Evolutionary conservation across 92 coral and sea anemone species (phyloP).

Genomic region (Zoanthus solanderi): DNA sequence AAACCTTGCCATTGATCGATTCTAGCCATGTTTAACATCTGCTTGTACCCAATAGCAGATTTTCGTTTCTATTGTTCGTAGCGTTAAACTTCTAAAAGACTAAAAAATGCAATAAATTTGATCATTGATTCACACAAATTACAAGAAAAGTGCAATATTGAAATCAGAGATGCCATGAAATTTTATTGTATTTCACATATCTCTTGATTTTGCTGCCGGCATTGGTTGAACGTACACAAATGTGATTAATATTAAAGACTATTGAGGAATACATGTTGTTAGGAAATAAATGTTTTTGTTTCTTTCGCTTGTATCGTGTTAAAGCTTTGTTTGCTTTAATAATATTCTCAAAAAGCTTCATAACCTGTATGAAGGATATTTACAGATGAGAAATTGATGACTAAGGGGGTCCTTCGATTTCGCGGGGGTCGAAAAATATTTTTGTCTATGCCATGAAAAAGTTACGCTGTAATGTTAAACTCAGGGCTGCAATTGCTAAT

Average conservation of each 20-base stretch:
- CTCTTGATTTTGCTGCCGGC: conserved; percentile 27
- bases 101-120: conserved; percentile 6
- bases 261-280: conserved; percentile 33
- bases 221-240: conserved; percentile 7
- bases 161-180: conserved; percentile 5
- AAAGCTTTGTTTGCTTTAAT: conserved; percentile 76
- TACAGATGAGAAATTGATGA: conserved; percentile 22
- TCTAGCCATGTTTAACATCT: conserved; percentile 38
- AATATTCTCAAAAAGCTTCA: conserved; percentile 61
- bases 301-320: conserved; percentile 67
- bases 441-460: neutral
- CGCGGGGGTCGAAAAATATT: neutral
- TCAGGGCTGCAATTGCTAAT: conserved; percentile 20
- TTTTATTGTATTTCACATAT: conserved; percentile 2
- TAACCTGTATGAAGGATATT: conserved; percentile 42
- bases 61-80: conserved; percentile 29
- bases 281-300: conserved; percentile 75
- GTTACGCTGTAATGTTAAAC: conserved; percentile 34
- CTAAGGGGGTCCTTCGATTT: conserved; percentile 2
- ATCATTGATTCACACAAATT: conserved; percentile 6
- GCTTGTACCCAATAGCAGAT: conserved; percentile 33
- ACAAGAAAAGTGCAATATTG: conserved; percentile 25
- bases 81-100: conserved; percentile 12
- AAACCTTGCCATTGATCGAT: conserved; percentile 42
- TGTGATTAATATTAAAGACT: conserved; percentile 41